These are phyloP conservation scores for Cinclus cinclus DNA, from an alignment of 2,113 vertebrate genomes.

Conservation along the genomic window DNA sequence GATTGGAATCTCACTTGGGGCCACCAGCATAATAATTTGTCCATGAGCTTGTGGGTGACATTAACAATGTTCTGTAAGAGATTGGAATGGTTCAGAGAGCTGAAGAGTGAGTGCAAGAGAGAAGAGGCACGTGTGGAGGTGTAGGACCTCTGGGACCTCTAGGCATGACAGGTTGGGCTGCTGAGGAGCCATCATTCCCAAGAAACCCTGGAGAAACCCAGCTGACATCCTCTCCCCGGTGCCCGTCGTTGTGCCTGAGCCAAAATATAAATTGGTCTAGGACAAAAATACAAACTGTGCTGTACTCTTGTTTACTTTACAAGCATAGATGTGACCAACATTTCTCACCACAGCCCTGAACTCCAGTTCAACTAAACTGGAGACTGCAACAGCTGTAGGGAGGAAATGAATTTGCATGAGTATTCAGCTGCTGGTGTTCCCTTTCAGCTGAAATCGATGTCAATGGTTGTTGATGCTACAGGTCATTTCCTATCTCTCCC, in stretches of 20 bases:
- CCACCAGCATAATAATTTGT: background rate
- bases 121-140: background rate
- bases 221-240: background rate
- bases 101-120: background rate
- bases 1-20: background rate
- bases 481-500: slow-evolving; percentile 19
- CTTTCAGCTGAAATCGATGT: slow-evolving; percentile 28
- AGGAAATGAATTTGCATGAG: background rate
- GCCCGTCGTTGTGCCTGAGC: fast-evolving
- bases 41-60: background rate
- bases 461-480: slow-evolving; percentile 14
- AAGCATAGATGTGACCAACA: background rate
- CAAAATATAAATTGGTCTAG: background rate
- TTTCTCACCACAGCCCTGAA: background rate
- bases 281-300: fast-evolving
- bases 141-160: background rate
- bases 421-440: background rate
- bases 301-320: background rate
- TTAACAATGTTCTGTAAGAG: fast-evolving
- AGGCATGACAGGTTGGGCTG: background rate
- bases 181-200: background rate
- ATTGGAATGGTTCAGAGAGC: background rate
- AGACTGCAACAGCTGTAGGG: background rate
- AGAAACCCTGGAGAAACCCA: background rate
- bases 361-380: background rate